Percentiles rank a stretch among this genome's conserved stretches.
Evolutionary conservation across 2,113 vertebrate species (phyloP).

Genomic region (Bubo blakistoni): DNA sequence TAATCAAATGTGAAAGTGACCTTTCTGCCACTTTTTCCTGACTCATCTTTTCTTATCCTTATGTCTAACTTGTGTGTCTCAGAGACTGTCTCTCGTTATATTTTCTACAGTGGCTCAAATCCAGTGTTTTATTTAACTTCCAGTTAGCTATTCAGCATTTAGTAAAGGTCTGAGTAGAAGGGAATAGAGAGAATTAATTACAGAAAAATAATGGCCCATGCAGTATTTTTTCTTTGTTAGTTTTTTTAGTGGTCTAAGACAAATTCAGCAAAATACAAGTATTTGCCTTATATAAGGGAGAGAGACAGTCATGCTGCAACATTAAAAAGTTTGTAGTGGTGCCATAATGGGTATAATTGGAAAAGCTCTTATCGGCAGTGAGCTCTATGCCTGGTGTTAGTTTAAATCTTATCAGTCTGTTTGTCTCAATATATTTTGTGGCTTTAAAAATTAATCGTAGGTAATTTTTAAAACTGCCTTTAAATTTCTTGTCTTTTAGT

Average conservation of each 20-base stretch:
- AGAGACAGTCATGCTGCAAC: not conserved
- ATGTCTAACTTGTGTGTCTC: not conserved
- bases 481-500: conserved; percentile 18
- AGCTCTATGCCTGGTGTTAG: not conserved
- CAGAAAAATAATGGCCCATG: not conserved
- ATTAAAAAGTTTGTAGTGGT: not conserved
- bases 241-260: not conserved
- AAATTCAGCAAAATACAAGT: not conserved
- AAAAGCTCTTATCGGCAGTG: not conserved
- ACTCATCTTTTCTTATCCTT: not conserved
- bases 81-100: not conserved
- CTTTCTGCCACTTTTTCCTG: not conserved
- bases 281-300: not conserved
- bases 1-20: not conserved
- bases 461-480: not conserved
- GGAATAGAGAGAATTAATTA: not conserved
- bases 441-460: not conserved
- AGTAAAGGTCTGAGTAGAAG: not conserved
- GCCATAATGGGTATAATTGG: not conserved
- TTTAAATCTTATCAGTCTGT: not conserved
- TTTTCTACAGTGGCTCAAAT: not conserved
- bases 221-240: not conserved
- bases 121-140: not conserved
- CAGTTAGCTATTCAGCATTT: not conserved
- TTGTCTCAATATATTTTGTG: not conserved